These are phyloP conservation scores for Euphonia xanthogaster DNA, from an alignment of 2,797 vertebrate genomes.

Conservation along the genomic window DNA sequence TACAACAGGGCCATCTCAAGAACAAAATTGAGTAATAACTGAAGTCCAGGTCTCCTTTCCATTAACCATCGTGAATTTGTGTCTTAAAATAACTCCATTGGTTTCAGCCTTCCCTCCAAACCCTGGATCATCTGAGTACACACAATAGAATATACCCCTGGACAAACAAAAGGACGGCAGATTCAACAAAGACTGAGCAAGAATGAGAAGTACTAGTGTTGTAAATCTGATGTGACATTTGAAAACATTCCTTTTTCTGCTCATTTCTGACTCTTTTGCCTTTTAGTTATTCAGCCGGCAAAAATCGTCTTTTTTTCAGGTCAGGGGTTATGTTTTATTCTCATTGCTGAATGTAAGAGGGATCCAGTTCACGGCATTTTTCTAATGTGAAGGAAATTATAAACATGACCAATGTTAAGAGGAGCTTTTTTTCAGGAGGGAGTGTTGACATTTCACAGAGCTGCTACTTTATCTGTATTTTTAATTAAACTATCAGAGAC, in stretches of 20 bases:
- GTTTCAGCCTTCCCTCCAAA: background rate
- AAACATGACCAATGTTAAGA: background rate
- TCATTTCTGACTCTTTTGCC: background rate
- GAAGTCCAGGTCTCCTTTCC: background rate
- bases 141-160: background rate
- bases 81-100: background rate
- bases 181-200: background rate
- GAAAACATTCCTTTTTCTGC: background rate
- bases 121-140: background rate
- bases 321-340: background rate
- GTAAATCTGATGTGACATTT: slow-evolving; percentile 11
- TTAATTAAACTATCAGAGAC: background rate
- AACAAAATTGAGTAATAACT: background rate
- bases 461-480: background rate
- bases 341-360: background rate
- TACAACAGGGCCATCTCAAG: background rate
- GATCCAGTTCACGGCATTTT: background rate
- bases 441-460: background rate
- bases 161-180: background rate
- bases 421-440: background rate
- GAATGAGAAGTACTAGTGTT: background rate
- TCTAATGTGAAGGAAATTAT: background rate
- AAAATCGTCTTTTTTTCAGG: background rate
- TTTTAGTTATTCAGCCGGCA: background rate
- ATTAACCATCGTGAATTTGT: background rate